Evolutionary conservation across 2,797 vertebrate species (phyloP).

Genomic region (Enteromius afrohamiltoni): DNA sequence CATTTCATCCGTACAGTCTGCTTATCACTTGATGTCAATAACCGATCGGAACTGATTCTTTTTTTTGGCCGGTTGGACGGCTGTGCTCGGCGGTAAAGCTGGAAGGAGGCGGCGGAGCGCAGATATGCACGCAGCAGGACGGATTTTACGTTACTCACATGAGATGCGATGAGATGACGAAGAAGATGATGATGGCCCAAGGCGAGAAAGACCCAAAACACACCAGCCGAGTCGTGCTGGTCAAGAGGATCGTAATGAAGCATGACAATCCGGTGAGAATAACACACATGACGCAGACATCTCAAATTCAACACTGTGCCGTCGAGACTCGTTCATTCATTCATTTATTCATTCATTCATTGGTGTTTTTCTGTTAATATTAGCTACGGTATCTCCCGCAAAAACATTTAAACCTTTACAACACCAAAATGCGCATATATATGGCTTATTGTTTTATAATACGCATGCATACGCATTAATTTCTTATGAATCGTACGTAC

Average conservation of each 20-base stretch:
- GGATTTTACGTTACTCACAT: conserved; percentile 74
- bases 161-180: conserved; percentile 67
- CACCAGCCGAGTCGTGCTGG: conserved; percentile 74
- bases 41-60: not conserved
- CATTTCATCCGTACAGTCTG: conserved; percentile 5
- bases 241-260: conserved; percentile 80
- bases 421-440: not conserved
- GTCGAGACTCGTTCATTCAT: not conserved
- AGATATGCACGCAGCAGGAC: conserved; percentile 74
- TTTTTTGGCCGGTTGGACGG: conserved; percentile 52
- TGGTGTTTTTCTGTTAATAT: not conserved
- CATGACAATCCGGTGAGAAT: conserved; percentile 75
- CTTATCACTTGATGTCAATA: conserved; percentile 29
- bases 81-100: conserved; percentile 59
- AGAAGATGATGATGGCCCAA: conserved; percentile 62
- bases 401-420: not conserved
- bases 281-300: not conserved
- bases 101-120: conserved; percentile 75
- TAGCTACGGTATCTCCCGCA: no score
- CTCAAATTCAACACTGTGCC: not conserved
- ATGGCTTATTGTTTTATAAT: not conserved
- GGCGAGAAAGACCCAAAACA: conserved; percentile 61
- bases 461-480: not conserved
- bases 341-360: not conserved
- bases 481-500: not conserved